A percentile compares a stretch with the other conserved stretches of the same genome.
These are phyloP conservation scores for Pterocles orientalis DNA, from an alignment of 2,113 vertebrate species.

Conservation along the genomic window DNA sequence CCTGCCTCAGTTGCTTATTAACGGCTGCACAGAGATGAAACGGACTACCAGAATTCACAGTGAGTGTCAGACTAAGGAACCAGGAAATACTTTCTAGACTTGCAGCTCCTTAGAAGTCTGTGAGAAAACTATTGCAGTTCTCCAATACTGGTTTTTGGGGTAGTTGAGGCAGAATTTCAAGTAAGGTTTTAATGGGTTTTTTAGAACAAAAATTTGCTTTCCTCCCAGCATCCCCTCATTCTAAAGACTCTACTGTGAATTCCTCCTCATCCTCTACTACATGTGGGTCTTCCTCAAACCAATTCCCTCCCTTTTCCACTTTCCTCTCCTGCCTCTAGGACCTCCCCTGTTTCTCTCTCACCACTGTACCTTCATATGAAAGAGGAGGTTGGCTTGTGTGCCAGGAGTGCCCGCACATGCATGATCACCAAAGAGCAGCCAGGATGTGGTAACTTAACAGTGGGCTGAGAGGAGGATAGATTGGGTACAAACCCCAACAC, in stretches of 20 bases:
- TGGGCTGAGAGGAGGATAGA: background rate
- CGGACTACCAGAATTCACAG: background rate
- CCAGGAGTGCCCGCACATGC: background rate
- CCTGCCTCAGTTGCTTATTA: background rate
- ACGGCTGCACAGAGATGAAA: background rate
- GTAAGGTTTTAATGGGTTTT: background rate
- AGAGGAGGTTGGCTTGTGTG: background rate
- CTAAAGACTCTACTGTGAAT: background rate
- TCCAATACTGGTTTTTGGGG: background rate
- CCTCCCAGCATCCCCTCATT: background rate
- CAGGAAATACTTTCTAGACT: background rate
- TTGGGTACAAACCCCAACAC: background rate
- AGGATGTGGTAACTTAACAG: too few relatives aligned
- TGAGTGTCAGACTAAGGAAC: conserved; percentile 2
- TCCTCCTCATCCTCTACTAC: background rate
- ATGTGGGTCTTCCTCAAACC: background rate
- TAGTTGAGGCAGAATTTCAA: background rate
- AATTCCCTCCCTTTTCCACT: background rate
- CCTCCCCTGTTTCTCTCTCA: background rate
- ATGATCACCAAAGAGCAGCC: background rate
- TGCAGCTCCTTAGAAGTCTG: background rate
- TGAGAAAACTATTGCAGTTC: background rate
- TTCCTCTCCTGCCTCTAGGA: background rate
- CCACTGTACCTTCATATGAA: background rate
- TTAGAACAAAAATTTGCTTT: background rate